A percentile compares a stretch with the other conserved stretches of the same genome.
Conservation (phyloP, 2,113 vertebrate species). For the Verasper variegatus region DNA sequence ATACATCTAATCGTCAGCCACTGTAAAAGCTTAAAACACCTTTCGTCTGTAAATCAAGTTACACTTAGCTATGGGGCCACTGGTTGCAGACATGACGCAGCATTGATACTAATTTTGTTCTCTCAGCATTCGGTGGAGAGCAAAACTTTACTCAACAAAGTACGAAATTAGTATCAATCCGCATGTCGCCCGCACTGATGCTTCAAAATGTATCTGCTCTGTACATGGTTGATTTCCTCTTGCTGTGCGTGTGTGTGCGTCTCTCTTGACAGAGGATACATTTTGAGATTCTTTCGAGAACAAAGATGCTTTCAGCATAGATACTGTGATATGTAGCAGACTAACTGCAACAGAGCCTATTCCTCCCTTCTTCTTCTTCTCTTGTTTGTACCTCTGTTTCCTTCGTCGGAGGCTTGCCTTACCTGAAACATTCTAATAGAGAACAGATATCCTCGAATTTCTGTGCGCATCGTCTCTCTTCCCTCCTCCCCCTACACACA, state of each 20-base stretch:
- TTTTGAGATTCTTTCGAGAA: conserved; percentile 88
- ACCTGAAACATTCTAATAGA: conserved; percentile 96
- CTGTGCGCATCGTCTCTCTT: conserved; percentile 82
- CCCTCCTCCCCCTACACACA: conserved; percentile 55
- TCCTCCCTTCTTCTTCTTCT: conserved; percentile 74
- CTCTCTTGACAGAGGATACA: conserved; percentile 87
- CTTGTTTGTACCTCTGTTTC: conserved; percentile 82
- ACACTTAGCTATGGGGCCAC: conserved; percentile 89
- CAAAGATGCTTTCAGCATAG: conserved; percentile 89
- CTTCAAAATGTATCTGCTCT: conserved; percentile 95
- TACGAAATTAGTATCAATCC: conserved; percentile 90
- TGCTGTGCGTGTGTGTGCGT: conserved; percentile 77
- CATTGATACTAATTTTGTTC: conserved; percentile 91
- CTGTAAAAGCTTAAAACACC: conserved; percentile 15
- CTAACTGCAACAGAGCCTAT: conserved; percentile 84
- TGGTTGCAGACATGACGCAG: conserved; percentile 86
- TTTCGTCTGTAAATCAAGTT: conserved; percentile 61
- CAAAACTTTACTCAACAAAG: conserved; percentile 78
- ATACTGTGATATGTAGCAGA: conserved; percentile 88
- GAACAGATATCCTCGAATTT: conserved; percentile 99
- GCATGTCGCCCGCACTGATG: conserved; percentile 91
- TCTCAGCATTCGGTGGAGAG: conserved; percentile 81
- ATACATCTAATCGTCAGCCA: conserved; percentile 23
- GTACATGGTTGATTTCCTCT: conserved; percentile 77
- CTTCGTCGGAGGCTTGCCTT: conserved; percentile 88